Evolutionary conservation across 2,888 invertebrate genomes (phyloP), one percentile per base, ranked within the genome.

Genomic region (Stenichneumon culpator): DNA sequence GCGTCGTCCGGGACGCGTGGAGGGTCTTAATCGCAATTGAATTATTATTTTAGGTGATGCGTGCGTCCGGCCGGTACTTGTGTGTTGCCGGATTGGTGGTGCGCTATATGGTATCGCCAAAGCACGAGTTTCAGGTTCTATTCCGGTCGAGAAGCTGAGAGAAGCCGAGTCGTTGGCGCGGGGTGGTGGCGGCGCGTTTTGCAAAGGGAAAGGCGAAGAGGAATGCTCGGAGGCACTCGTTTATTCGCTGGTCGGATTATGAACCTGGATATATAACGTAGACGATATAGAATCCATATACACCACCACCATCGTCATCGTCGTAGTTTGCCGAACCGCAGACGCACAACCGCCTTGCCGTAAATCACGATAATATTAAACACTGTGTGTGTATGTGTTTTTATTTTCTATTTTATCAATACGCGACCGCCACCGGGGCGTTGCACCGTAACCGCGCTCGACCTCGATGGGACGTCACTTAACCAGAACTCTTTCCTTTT

Each of bases 41-140:
- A 89, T 89, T 89, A 90, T 92, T 90, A 92, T 92, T 91, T 89
- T 89, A 87, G 89, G 89, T 88, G 90, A 90, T 89, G 90, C 88
- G 88, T 87, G 83, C 77, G 86, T 85, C 87, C 87, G 88, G 84
- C 69, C 65, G 72, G 68, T 84, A 86, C 69, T 79, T 81, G 82
- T 52, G 74, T 81, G 44, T 81, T 79, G 75, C 84, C 82, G 89
- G 89, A 11, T 57, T 22, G 25, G 22, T 90, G 90, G 63, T 50
- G 54, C 68, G 47, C 63, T 44, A 25, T 22, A 32, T 7, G 47
- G 63, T 60, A 50, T 63, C 60, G 47, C 63, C 3, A 47, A 19
- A 82, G 70, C 83, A 39, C 67, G 52, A 50, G 78, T 57, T 73
- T 69, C 54, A 52, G 57, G 79, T 86, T 86, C 85, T 83, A 86